These are phyloP conservation scores for Forbesichthys agassizii DNA, from an alignment of 2,113 vertebrate genomes.

Conservation along the genomic window DNA sequence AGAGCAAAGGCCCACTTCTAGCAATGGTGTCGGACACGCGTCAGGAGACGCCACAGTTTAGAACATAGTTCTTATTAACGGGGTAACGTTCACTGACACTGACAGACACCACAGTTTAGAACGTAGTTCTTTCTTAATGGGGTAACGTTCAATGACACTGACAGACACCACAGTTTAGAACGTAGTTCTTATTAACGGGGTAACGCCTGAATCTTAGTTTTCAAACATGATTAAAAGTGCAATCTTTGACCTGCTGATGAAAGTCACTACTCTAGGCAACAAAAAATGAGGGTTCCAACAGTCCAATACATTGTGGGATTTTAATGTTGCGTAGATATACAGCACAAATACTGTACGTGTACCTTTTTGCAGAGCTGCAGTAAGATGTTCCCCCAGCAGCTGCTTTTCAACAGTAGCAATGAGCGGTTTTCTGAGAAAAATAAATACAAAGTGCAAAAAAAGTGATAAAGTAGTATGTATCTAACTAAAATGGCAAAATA, in stretches of 20 bases:
- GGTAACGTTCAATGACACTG: too few relatives aligned
- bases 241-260: too few relatives aligned
- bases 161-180: too few relatives aligned
- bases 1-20: background rate
- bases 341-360: slow-evolving; percentile 45
- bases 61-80: too few relatives aligned
- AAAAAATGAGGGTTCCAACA: background rate
- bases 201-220: too few relatives aligned
- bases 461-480: background rate
- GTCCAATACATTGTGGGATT: background rate
- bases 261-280: background rate
- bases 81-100: too few relatives aligned
- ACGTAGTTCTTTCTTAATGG: too few relatives aligned
- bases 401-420: slow-evolving; percentile 98
- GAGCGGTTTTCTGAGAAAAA: slow-evolving; percentile 88
- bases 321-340: background rate
- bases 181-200: too few relatives aligned
- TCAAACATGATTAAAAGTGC: too few relatives aligned
- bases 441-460: slow-evolving; percentile 18
- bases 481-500: background rate
- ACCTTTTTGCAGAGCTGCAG: slow-evolving; percentile 98
- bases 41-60: too few relatives aligned
- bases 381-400: slow-evolving; percentile 97
- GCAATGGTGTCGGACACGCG: too few relatives aligned
- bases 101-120: too few relatives aligned